These are phyloP conservation scores for Puntigrus tetrazona DNA, from an alignment of 2,113 vertebrate species.

Conservation along the genomic window DNA sequence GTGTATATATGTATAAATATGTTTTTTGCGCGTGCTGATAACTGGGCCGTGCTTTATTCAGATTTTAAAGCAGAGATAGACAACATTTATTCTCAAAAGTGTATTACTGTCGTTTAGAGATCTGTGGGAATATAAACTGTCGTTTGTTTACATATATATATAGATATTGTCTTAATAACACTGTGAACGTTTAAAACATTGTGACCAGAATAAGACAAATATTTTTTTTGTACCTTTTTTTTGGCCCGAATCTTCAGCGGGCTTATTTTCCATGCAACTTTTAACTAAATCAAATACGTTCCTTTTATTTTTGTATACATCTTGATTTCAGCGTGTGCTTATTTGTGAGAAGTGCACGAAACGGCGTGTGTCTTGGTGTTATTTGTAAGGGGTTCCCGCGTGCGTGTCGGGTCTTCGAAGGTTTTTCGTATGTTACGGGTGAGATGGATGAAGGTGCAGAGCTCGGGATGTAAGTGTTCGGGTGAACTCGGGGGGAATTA, in stretches of 20 bases:
- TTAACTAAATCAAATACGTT: background rate
- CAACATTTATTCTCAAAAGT: background rate
- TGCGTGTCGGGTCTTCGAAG: background rate
- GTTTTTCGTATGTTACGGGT: background rate
- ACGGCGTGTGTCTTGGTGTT: background rate
- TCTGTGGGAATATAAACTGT: background rate
- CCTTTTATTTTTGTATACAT: background rate
- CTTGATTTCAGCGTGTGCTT: background rate
- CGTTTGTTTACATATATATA: conserved; percentile 2
- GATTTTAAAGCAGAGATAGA: background rate
- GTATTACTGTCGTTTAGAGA: background rate
- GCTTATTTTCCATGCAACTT: background rate
- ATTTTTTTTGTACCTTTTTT: background rate
- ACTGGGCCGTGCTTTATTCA: background rate
- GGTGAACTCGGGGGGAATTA: background rate
- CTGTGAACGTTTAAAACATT: background rate
- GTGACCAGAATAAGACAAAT: background rate
- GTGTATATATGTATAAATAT: conserved; percentile 13
- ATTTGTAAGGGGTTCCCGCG: background rate
- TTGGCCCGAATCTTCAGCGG: background rate
- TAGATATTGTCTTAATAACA: background rate
- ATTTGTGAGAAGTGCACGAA: background rate
- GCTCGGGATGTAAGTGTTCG: background rate
- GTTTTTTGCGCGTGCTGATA: background rate
- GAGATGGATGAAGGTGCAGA: background rate